phyloP scores from a whole-genome alignment of 2,888 invertebrate genomes.

The Leptopterna dolabrata region DNA sequence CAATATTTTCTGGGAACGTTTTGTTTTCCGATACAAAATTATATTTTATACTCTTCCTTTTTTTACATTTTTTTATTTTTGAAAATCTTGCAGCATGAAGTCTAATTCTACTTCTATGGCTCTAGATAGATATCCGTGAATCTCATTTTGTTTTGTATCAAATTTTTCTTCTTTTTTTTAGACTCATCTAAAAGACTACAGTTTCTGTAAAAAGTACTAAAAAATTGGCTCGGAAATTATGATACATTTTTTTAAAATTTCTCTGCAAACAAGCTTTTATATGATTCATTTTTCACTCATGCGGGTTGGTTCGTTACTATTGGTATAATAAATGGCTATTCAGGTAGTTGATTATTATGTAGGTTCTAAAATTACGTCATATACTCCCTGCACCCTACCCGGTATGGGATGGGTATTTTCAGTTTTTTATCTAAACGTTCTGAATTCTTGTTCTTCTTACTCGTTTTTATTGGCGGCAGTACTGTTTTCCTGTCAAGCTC shows the following conservation, averaged over 20 bases:
- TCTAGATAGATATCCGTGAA: not conserved
- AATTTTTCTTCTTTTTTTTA: not conserved
- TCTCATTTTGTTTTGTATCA: slow-evolving; percentile 6
- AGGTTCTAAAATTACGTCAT: not conserved
- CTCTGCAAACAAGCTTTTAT: not conserved
- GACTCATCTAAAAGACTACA: not conserved
- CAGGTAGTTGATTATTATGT: not conserved
- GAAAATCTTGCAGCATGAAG: not conserved
- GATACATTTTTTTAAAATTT: slow-evolving; percentile 12
- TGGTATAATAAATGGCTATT: not conserved
- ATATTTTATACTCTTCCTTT: not conserved
- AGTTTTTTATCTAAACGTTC: not conserved
- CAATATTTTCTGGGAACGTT: not conserved
- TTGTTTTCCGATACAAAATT: slow-evolving; percentile 13
- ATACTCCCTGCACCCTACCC: not conserved
- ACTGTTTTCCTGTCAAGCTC: not conserved
- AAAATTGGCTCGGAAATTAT: slow-evolving; percentile 48
- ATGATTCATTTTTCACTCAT: not conserved
- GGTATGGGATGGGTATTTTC: not conserved
- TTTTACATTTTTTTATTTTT: not conserved
- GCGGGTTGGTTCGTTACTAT: slow-evolving; percentile 11
- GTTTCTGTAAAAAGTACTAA: not conserved
- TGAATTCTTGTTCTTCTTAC: not conserved
- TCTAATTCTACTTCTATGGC: slow-evolving; percentile 12
- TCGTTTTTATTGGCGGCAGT: not conserved